Percentiles rank a stretch among this genome's conserved stretches.
Conservation (phyloP, 2,888 invertebrate genomes). For the Mimachlamys varia region DNA sequence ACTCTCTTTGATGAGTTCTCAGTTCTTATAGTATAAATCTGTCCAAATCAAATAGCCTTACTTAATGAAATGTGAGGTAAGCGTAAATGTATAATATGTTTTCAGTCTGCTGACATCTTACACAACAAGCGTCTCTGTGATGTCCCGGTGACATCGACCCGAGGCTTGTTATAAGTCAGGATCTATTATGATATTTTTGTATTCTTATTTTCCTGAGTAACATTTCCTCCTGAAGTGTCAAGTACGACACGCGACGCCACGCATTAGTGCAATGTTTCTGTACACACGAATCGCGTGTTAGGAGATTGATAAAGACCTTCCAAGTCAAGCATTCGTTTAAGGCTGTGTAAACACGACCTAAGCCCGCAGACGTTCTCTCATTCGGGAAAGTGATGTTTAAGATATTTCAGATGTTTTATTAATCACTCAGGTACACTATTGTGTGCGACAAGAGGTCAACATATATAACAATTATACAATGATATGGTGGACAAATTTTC, state of each 20-base stretch:
- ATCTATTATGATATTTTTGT: neutral
- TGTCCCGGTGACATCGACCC: neutral
- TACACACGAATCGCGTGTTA: too few relatives aligned
- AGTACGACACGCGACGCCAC: neutral
- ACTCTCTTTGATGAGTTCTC: neutral
- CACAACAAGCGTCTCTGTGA: conserved; percentile 13
- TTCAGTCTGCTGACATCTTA: neutral
- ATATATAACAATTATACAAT: too few relatives aligned
- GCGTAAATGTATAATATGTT: neutral
- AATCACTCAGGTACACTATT: too few relatives aligned
- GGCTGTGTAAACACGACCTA: too few relatives aligned
- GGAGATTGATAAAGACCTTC: too few relatives aligned
- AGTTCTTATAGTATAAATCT: neutral
- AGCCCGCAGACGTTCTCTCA: too few relatives aligned
- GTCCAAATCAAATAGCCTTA: neutral
- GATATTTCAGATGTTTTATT: too few relatives aligned
- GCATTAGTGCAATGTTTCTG: neutral
- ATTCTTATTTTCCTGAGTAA: neutral
- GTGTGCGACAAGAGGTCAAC: too few relatives aligned
- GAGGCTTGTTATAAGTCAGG: neutral
- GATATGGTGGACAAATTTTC: too few relatives aligned
- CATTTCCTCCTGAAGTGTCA: neutral
- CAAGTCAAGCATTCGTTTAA: too few relatives aligned
- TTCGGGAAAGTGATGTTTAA: too few relatives aligned
- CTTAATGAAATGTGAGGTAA: neutral